Percentiles rank a stretch among this genome's conserved stretches.
Conservation (phyloP, 2,113 vertebrate genomes). For the human (Homo sapiens) region DNA sequence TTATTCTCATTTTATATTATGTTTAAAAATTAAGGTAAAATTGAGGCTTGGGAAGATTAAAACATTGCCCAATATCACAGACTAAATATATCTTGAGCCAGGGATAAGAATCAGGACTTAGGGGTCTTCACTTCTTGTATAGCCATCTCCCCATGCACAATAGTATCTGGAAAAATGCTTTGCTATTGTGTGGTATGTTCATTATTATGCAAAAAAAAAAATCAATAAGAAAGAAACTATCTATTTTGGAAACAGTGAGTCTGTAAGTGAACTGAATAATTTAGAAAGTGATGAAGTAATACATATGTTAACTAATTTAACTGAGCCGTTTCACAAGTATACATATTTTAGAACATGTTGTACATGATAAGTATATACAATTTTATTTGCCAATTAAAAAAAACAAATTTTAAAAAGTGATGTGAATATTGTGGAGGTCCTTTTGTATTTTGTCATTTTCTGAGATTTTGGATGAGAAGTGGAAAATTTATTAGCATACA, state of each 20-base stretch:
- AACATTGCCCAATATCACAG: background rate
- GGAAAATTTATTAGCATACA: background rate
- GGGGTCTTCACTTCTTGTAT: no score
- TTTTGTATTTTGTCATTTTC: background rate
- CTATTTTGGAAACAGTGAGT: background rate
- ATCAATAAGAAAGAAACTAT: background rate
- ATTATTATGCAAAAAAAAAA: background rate
- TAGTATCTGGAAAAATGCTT: background rate
- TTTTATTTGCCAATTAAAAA: no score
- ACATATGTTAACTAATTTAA: background rate
- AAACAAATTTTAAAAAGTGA: background rate
- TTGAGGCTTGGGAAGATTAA: background rate
- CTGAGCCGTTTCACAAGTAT: background rate
- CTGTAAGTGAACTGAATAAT: background rate
- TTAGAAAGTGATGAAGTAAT: background rate
- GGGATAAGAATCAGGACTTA: background rate
- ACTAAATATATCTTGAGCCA: background rate
- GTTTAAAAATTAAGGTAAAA: background rate
- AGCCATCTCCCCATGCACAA: background rate
- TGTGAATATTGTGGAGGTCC: background rate
- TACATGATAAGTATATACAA: no score
- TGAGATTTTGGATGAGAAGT: background rate
- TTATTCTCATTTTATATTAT: background rate
- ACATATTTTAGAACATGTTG: no score
- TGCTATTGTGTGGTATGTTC: background rate